These are phyloP conservation scores for Syrista parreyssii DNA, from an alignment of 2,888 invertebrate genomes.

Conservation along the genomic window DNA sequence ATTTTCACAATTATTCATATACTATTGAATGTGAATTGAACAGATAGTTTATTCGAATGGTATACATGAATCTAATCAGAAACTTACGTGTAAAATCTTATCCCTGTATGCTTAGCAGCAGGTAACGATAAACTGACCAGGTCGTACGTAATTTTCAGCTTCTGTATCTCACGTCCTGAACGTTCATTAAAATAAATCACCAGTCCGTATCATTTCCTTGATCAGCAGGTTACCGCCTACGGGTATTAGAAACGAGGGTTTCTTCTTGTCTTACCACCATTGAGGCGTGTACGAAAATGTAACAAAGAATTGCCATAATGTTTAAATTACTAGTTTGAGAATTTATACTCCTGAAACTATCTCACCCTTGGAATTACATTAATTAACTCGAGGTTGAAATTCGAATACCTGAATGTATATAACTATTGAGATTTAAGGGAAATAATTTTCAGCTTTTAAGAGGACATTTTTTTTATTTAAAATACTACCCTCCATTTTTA, in stretches of 20 bases:
- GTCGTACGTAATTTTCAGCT: neutral
- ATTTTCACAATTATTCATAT: too few species aligned
- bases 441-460: neutral
- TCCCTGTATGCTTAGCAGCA: neutral
- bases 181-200: conserved; percentile 7
- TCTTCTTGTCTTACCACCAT: neutral
- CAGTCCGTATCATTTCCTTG: neutral
- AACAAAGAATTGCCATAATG: neutral
- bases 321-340: neutral
- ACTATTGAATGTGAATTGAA: too few species aligned
- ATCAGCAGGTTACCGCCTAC: neutral
- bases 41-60: neutral
- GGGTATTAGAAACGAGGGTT: neutral
- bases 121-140: neutral
- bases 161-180: neutral
- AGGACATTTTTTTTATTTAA: neutral
- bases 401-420: too few species aligned
- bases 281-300: neutral
- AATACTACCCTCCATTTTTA: neutral
- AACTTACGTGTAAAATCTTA: neutral
- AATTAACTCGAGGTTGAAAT: too few species aligned
- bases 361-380: neutral
- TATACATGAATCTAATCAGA: neutral
- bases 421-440: neutral
- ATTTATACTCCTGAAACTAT: neutral